phyloP scores from a whole-genome alignment of 1,140 invertebrate species.

The Drosophila equinoxialis region DNA sequence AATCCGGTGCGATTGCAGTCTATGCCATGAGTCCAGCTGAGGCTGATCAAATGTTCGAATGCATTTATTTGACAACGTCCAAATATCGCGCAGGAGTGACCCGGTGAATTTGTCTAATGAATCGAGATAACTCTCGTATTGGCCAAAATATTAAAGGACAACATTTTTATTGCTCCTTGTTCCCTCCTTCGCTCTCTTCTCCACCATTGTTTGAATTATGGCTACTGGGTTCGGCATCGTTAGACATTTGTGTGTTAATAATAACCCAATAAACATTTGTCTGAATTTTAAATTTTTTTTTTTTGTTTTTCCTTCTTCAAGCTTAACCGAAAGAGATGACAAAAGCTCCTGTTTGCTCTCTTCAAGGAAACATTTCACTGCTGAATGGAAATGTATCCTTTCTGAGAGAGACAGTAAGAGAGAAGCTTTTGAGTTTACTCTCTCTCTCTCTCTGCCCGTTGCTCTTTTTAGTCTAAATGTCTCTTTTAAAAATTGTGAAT shows the following conservation, averaged over 20 bases:
- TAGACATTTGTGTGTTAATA: neutral
- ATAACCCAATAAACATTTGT: constrained; percentile 33
- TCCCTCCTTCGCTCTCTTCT: too few species aligned
- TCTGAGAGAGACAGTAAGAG: neutral
- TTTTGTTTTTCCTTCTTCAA: neutral
- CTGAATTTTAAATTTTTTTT: neutral
- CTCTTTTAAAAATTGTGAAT: constrained; percentile 4
- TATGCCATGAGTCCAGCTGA: constrained; percentile 30
- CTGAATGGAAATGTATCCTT: constrained; percentile 55
- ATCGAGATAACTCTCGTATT: neutral
- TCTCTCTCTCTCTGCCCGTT: constrained; percentile 7
- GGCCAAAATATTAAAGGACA: too few species aligned
- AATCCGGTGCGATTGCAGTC: constrained; percentile 39
- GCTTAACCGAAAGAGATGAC: neutral
- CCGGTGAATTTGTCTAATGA: neutral
- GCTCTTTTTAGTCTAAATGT: neutral
- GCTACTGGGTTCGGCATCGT: neutral
- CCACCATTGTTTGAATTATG: neutral
- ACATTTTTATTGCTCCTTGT: too few species aligned
- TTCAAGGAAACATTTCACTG: constrained; percentile 26
- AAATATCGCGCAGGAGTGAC: too few species aligned
- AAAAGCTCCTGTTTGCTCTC: constrained; percentile 26
- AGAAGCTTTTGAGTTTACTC: constrained; percentile 29
- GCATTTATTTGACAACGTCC: constrained; percentile 33
- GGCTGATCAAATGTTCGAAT: constrained; percentile 44